These are phyloP conservation scores for Motacilla alba DNA, from an alignment of 2,113 vertebrate species.

Conservation along the genomic window DNA sequence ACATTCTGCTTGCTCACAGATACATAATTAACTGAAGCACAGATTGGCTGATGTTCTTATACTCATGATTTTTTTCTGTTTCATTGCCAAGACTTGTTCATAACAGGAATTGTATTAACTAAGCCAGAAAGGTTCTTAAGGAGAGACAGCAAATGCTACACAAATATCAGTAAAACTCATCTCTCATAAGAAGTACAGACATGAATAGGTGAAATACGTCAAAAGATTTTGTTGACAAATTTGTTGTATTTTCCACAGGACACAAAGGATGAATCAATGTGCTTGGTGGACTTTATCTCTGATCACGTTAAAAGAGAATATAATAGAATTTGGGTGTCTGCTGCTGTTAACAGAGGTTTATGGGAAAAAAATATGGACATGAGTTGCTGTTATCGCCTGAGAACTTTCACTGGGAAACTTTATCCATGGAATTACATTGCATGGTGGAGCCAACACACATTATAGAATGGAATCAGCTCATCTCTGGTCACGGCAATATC, in stretches of 20 bases:
- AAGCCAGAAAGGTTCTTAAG: neutral
- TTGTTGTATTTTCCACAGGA: neutral
- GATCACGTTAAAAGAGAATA: neutral
- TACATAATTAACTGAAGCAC: neutral
- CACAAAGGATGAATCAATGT: neutral
- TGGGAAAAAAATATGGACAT: neutral
- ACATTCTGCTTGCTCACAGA: neutral
- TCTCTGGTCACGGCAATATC: neutral
- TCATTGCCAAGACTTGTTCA: neutral
- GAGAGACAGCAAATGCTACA: neutral
- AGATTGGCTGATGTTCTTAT: neutral
- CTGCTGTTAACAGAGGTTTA: neutral
- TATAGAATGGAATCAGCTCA: neutral
- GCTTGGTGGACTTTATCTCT: neutral
- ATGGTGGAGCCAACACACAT: neutral
- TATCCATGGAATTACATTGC: neutral
- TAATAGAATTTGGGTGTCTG: neutral
- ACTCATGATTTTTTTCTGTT: neutral
- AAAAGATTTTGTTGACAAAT: neutral
- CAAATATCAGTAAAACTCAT: neutral
- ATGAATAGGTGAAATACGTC: neutral
- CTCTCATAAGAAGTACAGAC: neutral
- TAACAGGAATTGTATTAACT: neutral
- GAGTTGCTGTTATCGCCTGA: neutral
- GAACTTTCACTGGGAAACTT: neutral